Conservation (phyloP, 2,888 invertebrate species). For the Archips crataeganus region DNA sequence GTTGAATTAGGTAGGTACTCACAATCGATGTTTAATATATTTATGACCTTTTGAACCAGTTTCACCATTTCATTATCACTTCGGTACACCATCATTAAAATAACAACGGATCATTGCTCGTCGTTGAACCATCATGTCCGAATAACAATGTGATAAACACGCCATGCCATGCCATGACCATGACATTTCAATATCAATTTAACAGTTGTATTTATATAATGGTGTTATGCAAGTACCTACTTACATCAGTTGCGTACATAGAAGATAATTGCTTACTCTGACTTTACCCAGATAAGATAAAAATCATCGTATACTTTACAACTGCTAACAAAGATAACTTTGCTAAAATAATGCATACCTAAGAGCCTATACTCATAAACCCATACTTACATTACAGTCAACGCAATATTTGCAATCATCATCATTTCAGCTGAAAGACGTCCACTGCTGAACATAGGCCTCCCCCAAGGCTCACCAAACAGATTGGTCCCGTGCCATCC, state of each 20-base stretch:
- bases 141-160: not conserved
- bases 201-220: not conserved
- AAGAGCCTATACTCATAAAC: no score
- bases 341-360: no score
- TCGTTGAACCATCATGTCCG: not conserved
- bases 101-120: not conserved
- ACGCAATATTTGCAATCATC: no score
- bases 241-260: not conserved
- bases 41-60: no score
- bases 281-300: not conserved
- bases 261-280: not conserved
- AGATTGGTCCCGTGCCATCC: no score
- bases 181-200: not conserved
- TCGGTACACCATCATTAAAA: not conserved
- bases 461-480: no score
- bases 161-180: not conserved
- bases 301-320: not conserved
- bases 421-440: no score
- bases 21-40: no score
- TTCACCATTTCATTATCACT: not conserved
- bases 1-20: no score
- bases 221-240: not conserved
- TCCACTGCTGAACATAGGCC: no score
- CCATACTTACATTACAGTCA: no score
- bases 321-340: not conserved